phyloP scores from a whole-genome alignment of 1,140 invertebrate species.

The Anoplolepis gracilipes region DNA sequence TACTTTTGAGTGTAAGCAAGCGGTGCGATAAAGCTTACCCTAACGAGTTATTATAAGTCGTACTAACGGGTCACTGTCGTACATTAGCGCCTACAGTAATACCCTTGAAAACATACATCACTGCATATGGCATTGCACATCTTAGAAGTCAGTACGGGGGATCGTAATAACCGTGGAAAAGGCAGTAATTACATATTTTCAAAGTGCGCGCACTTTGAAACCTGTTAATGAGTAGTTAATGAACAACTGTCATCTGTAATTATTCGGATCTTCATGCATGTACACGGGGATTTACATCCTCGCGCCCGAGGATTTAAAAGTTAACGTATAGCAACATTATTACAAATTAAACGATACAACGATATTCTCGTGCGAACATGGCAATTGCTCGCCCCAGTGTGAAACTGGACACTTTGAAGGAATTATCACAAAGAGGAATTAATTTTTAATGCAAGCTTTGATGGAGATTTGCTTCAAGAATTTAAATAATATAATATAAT shows the following conservation, averaged over 20 bases:
- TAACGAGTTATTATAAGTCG: slow-evolving; percentile 63
- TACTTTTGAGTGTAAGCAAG: slow-evolving; percentile 36
- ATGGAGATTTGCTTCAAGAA: slow-evolving; percentile 2
- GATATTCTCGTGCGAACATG: neutral
- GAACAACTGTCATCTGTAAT: slow-evolving; percentile 70
- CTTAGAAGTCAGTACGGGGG: slow-evolving; percentile 44
- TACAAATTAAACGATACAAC: slow-evolving; percentile 63
- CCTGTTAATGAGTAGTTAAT: slow-evolving; percentile 65
- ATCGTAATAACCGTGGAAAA: slow-evolving; percentile 60
- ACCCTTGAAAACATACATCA: slow-evolving; percentile 59
- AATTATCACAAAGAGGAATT: neutral
- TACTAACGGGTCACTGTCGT: slow-evolving; percentile 52
- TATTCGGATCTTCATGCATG: slow-evolving; percentile 58
- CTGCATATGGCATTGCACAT: slow-evolving; percentile 27
- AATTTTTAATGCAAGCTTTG: neutral
- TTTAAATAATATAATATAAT: slow-evolving; percentile 32
- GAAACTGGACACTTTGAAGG: slow-evolving; percentile 18
- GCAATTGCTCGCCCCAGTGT: slow-evolving; percentile 19
- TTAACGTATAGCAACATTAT: slow-evolving; percentile 39
- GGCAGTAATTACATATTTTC: slow-evolving; percentile 60
- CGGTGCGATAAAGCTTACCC: slow-evolving; percentile 37
- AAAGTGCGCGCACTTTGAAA: slow-evolving; percentile 28
- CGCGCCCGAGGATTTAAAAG: neutral
- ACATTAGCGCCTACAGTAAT: slow-evolving; percentile 53
- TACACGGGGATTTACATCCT: slow-evolving; percentile 25